A percentile compares a stretch with the other conserved stretches of the same genome.
These are phyloP conservation scores for Ochropleura leucogaster DNA, from an alignment of 2,888 invertebrate species.

Conservation along the genomic window DNA sequence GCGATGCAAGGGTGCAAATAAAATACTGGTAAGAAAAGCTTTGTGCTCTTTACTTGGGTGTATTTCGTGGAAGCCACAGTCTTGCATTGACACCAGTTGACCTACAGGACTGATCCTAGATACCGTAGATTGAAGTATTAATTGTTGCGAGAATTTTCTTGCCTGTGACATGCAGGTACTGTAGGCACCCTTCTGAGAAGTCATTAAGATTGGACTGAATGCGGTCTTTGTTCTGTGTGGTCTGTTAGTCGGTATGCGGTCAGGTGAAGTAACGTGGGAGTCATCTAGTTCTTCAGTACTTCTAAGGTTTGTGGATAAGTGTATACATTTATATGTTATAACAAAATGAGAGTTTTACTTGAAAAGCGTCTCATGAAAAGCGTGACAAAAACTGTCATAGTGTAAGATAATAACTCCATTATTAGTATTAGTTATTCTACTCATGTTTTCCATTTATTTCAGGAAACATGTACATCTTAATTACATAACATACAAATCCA, in stretches of 20 bases:
- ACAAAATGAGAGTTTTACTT: neutral
- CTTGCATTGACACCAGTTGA: conserved; percentile 76
- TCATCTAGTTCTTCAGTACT: neutral
- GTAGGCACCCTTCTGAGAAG: conserved; percentile 35
- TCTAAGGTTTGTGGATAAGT: neutral
- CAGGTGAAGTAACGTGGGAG: neutral
- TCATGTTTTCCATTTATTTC: no score
- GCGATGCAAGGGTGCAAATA: neutral
- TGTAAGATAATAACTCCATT: neutral
- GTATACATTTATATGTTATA: no score
- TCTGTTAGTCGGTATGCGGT: neutral
- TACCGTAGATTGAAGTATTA: conserved; percentile 54
- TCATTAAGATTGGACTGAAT: conserved; percentile 19
- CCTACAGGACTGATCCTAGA: conserved; percentile 66
- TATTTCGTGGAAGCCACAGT: conserved; percentile 66
- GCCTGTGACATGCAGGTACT: conserved; percentile 33
- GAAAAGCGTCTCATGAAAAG: neutral
- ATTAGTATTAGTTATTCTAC: neutral
- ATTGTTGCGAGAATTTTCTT: conserved; percentile 50
- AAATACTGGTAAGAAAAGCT: conserved; percentile 1
- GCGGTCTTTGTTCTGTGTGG: neutral
- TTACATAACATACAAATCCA: no score
- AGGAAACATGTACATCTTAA: no score
- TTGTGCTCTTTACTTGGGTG: conserved; percentile 23
- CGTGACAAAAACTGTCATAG: neutral